A percentile compares a stretch with the other conserved stretches of the same genome.
Conservation (phyloP, 64 coral and sea anemone species). For the Stichodactyla mertensii region DNA sequence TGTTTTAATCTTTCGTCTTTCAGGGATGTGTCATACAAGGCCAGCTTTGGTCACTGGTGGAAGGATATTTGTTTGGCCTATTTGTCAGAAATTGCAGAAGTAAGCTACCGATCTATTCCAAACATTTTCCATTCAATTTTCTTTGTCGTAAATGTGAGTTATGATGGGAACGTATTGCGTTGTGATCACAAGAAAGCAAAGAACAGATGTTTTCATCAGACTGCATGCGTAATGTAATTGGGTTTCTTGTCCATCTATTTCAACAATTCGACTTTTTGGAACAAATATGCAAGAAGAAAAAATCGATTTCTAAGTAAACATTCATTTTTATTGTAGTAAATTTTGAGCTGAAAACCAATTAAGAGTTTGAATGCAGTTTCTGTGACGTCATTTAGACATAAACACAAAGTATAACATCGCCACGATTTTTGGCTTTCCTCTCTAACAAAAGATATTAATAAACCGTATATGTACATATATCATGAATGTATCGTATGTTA, state of each 20-base stretch:
- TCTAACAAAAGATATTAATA: too few species aligned
- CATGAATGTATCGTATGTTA: too few species aligned
- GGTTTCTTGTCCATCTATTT: background rate
- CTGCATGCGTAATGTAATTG: background rate
- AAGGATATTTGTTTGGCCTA: conserved; percentile 91
- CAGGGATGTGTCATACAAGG: conserved; percentile 79
- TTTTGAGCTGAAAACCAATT: too few species aligned
- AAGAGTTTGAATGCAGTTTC: too few species aligned
- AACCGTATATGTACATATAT: too few species aligned
- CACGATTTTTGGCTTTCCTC: too few species aligned
- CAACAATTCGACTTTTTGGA: background rate
- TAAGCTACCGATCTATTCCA: conserved; percentile 14
- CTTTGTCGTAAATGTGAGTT: background rate
- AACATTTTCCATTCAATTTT: background rate
- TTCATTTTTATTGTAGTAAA: too few species aligned
- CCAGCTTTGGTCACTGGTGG: conserved; percentile 88
- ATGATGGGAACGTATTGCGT: background rate
- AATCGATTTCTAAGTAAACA: too few species aligned
- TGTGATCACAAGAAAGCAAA: background rate
- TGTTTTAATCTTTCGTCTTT: background rate
- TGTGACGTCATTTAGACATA: too few species aligned
- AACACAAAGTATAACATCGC: too few species aligned
- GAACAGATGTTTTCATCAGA: background rate
- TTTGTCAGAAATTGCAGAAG: conserved; percentile 90
- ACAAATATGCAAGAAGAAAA: background rate